Base-by-base conservation (phyloP, 1,140 invertebrate species). In the Zaprionus davidi region DNA sequence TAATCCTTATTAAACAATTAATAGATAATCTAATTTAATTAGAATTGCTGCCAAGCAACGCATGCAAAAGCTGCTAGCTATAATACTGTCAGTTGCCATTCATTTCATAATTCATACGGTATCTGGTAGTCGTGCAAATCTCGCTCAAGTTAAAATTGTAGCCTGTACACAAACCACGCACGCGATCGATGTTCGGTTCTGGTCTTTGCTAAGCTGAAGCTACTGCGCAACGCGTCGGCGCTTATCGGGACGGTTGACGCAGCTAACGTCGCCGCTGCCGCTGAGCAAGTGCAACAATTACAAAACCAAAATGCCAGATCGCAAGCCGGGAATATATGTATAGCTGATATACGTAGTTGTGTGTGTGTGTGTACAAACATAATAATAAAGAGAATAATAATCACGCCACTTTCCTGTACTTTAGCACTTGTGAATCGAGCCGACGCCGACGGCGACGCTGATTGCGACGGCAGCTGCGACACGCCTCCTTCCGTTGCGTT, bases 371-470 rank as follows among this genome's bases (percentile, higher is more conserved):
- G 67, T 63, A 24, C n/a, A 71, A 60, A 73, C n/a, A 66, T 69
- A 60, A 73, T 83, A 80, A 83, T 78, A 72, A 71, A 80, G 56
- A 74, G 83, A 81, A 83, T 82, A 87, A 88, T 82, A 88, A 88
- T 88, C 84, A 88, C 84, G 84, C 84, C 84, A 88, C 81, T 90
- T 90, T 75, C 41, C 46, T 84, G 84, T 76, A 88, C 84, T 88
- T 88, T 88, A 62, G 53, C 71, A 77, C 75, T 73, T 34, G 41
- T 6, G 20, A 38, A 57, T 53, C 56, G 53, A 67, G 44, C 28
- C 24, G 64, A 24, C 34, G 51, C n/a, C 41, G 15, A 44, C 41
- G 6, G 3, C 41, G 15, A 44, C 41, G 34, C 56, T 56, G 65
- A 62, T 69, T 74, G 58, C 26, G 31, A 55, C 34, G 46, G 34